Evolutionary conservation across 2,888 invertebrate species (phyloP), one percentile per base, ranked within the genome.

Genomic region (Euphydryas editha): DNA sequence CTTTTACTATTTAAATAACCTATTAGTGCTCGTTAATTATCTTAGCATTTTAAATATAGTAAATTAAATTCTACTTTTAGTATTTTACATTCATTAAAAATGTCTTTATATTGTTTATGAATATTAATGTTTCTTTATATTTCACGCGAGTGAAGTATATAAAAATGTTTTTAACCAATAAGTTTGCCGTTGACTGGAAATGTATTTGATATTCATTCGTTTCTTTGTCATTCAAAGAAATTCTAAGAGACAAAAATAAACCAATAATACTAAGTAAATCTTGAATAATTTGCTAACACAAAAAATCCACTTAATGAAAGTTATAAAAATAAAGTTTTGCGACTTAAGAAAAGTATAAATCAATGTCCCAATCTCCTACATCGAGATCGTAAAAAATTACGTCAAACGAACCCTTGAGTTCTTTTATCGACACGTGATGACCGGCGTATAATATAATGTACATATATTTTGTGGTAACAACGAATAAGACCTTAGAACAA

Each of bases 361-460:
- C 70, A 70, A 62, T 62, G 64, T 44, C 46, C 56, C 37, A 57
- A 62, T 59, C 57, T 62, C 36, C n/a, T 44, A 44, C 17, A 20
- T 51, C 57, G 42, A 24, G 59, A 47, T 64, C 70, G 70, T 70
- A 70, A 70, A 70, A 67, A 67, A 47, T 65, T 36, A 67, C 56
- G 64, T 62, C 49, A 37, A 62, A 46, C 24, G 59, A 60, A 39
- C 69, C 59, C 62, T 70, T 57, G 46, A 62, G 59, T 21, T 57
- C 36, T 65, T 65, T 66, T 66, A 60, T 65, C 42, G 56, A 37
- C 20, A 42, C 24, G 17, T 46, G 44, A 44, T 4, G 30, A 30
- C 30, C 6, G 30, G 30, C 30, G 30, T 30, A 30, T 30, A 30
- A 30, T 30, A 30, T 30, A 30, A 30, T 30, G 30, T 30, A 30